Base-by-base conservation (phyloP, 1,140 invertebrate species). In the Drosophila malerkotliana region DNA sequence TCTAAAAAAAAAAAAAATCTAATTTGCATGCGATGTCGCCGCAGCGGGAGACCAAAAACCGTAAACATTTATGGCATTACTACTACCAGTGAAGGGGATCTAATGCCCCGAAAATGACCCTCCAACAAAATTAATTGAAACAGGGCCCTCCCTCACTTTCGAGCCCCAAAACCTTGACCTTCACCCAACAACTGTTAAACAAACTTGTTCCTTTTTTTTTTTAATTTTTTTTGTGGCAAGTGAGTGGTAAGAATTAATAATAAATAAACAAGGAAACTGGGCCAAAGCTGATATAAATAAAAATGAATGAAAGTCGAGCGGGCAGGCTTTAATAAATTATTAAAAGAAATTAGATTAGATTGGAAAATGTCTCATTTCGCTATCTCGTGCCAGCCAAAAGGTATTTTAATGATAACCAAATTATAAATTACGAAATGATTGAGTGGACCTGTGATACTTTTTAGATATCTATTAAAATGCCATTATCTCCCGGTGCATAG, bases 11-110 rank as follows among this genome's bases (percentile, higher is more conserved):
- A 53, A 53, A 62, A 7, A 62, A 58, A 32, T 21, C 51, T 62
- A 61, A 73, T 73, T 73, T 73, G 69, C 71, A 73, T 73, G 71
- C 51, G 45, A 56, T 41, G 6, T 3, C 44, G 54, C 55, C 34
- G 47, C 30, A 53, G 26, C 18, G 14, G 12, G 32, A 21, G 28
- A 14, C 41, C 41, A 69, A 67, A 67, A 69, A 24, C 51, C 63
- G 45, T 73, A 55, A 73, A 73, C 51, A 73, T 73, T 73, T 73
- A 73, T 73, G 69, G 44, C 32, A 18, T 18, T 18, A 54, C 18
- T 21, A 52, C 30, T 34, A 32, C 21, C 21, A 21, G 21, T 21
- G 21, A 21, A 7, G 26, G 28, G 21, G 34, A 10, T 37, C 32
- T 1, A 28, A 2, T 9, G 7, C 24, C 44, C 32, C 54, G 1